Evolutionary conservation across 2,888 invertebrate species (phyloP), one percentile per base, ranked within the genome.

Genomic region (Epinotia bilunana): DNA sequence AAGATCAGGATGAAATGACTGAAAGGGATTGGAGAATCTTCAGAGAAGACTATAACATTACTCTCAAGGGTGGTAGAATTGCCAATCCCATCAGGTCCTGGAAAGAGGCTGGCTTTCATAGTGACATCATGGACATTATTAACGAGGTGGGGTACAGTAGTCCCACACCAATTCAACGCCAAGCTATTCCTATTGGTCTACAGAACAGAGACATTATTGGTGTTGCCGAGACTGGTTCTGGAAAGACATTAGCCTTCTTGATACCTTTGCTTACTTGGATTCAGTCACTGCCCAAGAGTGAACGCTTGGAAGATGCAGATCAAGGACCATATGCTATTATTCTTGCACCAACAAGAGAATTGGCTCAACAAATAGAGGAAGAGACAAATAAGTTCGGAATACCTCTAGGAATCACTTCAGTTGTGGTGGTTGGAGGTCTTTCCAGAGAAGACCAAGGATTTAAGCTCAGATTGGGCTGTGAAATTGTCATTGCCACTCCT

Each of bases 11-110:
- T 70, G 99, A 99, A 90, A 99, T 99, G 99, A 98, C 98, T 0
- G 99, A 99, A 89, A 95, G 99, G 83, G 99, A 99, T 94, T 99
- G 99, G 99, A 96, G 99, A 90, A 99, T 99, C 84, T 99, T 99
- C 89, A 96, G 99, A 79, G 99, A 99, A 91, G 99, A 99, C 92
- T 99, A 99, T 89, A 99, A 99, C 87, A 99, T 99, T 72, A 98
- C 99, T 3, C 98, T 99, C 77, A 99, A 99, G 91, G 99, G 99
- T 79, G 99, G 99, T 0, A 97, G 95, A 86, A 99, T 99, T 82
- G 99, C 99, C 0, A 98, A 99, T 92, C 99, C 99, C 0, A 96
- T 99, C 76, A 95, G 99, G 53, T 96, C 95, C 77, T 99, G 99
- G 99, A 97, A 97, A 79, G 99, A 99, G 93, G 98, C 98, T 4